phyloP scores from a whole-genome alignment of 2,888 invertebrate species.

The Lasioglossum morio region DNA sequence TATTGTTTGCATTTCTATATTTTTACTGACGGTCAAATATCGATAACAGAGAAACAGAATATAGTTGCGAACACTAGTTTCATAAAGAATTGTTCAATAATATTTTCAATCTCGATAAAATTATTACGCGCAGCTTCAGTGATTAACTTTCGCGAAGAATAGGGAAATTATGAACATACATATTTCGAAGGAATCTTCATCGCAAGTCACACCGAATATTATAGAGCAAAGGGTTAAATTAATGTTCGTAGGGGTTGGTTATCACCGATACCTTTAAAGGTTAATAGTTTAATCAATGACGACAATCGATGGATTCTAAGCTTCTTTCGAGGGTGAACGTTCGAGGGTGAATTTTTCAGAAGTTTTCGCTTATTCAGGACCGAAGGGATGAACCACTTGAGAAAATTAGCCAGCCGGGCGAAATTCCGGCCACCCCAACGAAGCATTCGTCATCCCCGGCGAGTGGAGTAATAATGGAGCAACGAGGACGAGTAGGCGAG shows the following conservation, averaged over 20 bases:
- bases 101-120: no score
- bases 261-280: neutral
- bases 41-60: neutral
- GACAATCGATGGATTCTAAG: neutral
- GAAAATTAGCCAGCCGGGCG: constrained; percentile 9
- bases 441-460: neutral
- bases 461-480: neutral
- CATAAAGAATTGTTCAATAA: no score
- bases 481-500: neutral
- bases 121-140: no score
- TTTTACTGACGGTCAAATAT: neutral
- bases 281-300: neutral
- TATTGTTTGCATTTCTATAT: neutral
- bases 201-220: neutral
- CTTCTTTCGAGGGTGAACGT: neutral
- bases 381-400: neutral
- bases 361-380: neutral
- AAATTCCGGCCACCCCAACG: constrained; percentile 9
- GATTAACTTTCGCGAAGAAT: no score
- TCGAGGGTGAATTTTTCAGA: neutral
- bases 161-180: neutral
- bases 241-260: neutral
- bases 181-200: neutral
- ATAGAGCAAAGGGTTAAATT: neutral
- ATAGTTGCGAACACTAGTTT: no score